Evolutionary conservation across 2,888 invertebrate genomes (phyloP).

Genomic region (Cinara cedri): DNA sequence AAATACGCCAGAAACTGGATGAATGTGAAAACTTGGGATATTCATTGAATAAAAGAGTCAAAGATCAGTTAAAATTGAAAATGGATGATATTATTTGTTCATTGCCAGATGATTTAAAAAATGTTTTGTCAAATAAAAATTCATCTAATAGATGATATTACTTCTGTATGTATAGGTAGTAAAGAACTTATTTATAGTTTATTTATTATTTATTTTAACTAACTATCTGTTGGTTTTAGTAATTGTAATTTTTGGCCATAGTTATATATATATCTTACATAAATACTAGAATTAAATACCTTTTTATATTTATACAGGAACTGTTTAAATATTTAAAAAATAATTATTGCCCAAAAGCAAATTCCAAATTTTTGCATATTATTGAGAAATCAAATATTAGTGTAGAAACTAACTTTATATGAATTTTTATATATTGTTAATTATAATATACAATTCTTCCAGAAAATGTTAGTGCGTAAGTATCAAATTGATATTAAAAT

Average conservation of each 20-base stretch:
- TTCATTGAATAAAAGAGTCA: constrained; percentile 67
- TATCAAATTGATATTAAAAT: too few species aligned
- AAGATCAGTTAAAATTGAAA: constrained; percentile 63
- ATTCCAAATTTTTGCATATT: constrained; percentile 12
- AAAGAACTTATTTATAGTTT: too few species aligned
- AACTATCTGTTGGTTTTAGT: background rate
- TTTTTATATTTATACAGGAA: constrained; percentile 7
- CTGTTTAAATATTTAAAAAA: background rate
- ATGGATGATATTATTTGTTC: constrained; percentile 82
- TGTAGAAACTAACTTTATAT: background rate
- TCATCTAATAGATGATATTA: constrained; percentile 32
- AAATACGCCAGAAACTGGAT: constrained; percentile 87
- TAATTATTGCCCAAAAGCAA: too few species aligned
- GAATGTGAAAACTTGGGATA: constrained; percentile 68
- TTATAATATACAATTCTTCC: background rate
- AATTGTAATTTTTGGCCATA: constrained; percentile 12
- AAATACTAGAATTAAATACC: constrained; percentile 18
- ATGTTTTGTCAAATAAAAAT: constrained; percentile 65
- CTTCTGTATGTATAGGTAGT: background rate
- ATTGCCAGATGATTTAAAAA: constrained; percentile 85
- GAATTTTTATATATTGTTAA: background rate
- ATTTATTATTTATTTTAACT: too few species aligned
- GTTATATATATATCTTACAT: constrained; percentile 35
- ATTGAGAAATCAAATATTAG: background rate
- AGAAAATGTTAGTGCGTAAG: background rate